Evolutionary conservation across 2,888 invertebrate genomes (phyloP).

Genomic region (Microplitis manilae): DNA sequence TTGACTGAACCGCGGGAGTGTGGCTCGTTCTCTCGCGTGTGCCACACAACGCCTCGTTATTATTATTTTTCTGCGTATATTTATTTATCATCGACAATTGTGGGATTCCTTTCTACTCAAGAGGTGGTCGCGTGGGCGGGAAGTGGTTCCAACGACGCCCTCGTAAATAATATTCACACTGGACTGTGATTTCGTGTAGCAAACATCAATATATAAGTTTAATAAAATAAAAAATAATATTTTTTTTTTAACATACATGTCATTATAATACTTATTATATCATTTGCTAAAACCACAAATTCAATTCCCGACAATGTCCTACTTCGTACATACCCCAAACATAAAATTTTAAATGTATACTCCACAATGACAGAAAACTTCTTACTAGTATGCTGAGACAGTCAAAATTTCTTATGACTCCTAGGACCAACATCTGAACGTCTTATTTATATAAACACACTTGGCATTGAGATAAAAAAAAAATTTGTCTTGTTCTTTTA

Average conservation of each 20-base stretch:
- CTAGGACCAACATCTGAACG: too few species aligned
- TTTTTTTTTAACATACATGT: slow-evolving; percentile 19
- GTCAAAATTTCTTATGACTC: too few species aligned
- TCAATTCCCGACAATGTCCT: too few species aligned
- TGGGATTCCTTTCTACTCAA: slow-evolving; percentile 30
- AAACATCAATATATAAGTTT: slow-evolving; percentile 23
- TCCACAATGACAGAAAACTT: too few species aligned
- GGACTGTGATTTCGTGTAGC: slow-evolving; percentile 41
- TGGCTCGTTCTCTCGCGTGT: slow-evolving; percentile 37
- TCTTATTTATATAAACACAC: too few species aligned
- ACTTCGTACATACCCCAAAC: too few species aligned
- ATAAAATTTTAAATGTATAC: too few species aligned
- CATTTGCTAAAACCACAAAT: background rate
- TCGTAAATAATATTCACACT: slow-evolving; percentile 50
- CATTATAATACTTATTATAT: slow-evolving; percentile 6
- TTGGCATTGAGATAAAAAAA: too few species aligned
- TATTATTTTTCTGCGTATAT: slow-evolving; percentile 47
- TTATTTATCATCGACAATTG: slow-evolving; percentile 50
- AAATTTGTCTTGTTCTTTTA: too few species aligned
- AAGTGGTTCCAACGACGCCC: slow-evolving; percentile 41
- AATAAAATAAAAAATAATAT: slow-evolving; percentile 5
- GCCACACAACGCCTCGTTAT: slow-evolving; percentile 42
- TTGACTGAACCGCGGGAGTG: slow-evolving; percentile 30
- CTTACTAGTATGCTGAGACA: too few species aligned
- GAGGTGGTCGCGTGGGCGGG: slow-evolving; percentile 44